Percentiles rank a stretch among this genome's conserved stretches.
Conservation (phyloP, 92 coral and sea anemone species). For the Pocillopora grandis region DNA sequence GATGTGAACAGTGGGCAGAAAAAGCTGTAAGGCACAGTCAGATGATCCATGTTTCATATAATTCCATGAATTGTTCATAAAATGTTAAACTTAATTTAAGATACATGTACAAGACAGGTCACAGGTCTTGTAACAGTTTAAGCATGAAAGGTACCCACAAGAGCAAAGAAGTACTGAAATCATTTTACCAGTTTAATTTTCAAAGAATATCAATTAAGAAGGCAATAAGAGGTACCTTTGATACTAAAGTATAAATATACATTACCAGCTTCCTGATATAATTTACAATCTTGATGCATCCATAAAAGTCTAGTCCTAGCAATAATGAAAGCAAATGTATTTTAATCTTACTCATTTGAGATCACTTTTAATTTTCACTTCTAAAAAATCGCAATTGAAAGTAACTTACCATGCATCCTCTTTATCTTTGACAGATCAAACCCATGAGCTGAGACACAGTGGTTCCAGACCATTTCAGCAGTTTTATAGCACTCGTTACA, state of each 20-base stretch:
- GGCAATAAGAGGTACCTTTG: too few relatives aligned
- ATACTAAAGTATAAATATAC: background rate
- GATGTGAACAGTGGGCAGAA: too few relatives aligned
- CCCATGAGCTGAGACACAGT: constrained; percentile 69
- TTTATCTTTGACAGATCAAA: constrained; percentile 63
- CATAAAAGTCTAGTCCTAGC: constrained; percentile 91
- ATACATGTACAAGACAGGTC: too few relatives aligned
- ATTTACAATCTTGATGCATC: constrained; percentile 83
- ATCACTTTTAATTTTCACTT: background rate
- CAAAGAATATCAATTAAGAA: too few relatives aligned
- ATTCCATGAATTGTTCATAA: too few relatives aligned
- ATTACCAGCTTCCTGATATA: constrained; percentile 85
- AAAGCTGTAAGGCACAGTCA: too few relatives aligned
- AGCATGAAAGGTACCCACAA: too few relatives aligned
- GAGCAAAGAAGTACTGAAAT: too few relatives aligned
- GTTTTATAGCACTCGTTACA: constrained; percentile 64
- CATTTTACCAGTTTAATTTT: too few relatives aligned
- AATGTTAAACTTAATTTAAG: too few relatives aligned
- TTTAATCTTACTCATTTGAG: background rate
- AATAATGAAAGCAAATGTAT: background rate
- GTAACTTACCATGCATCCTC: constrained; percentile 61
- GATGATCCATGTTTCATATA: too few relatives aligned
- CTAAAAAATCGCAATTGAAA: background rate
- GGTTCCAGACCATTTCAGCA: constrained; percentile 67
- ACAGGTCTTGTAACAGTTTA: too few relatives aligned